Percentiles rank a stretch among this genome's conserved stretches.
Evolutionary conservation across 2,888 invertebrate genomes (phyloP).

Genomic region (Linnaemya tessellans): DNA sequence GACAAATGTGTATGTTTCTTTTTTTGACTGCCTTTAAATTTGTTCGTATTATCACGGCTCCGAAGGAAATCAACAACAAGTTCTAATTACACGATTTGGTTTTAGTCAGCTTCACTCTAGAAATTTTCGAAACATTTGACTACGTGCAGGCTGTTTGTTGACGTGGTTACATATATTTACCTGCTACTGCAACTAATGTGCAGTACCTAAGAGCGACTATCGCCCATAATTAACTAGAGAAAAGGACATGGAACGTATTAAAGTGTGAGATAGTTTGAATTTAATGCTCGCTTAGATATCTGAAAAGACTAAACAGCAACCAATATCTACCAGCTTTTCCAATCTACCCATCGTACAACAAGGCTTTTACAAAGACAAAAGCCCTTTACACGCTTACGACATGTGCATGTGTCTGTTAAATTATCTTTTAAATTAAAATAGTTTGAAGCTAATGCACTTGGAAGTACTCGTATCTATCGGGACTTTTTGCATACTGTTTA

Average conservation of each 20-base stretch:
- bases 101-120: not conserved
- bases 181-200: conserved; percentile 63
- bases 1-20: not conserved
- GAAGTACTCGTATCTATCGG: conserved; percentile 14
- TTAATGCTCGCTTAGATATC: conserved; percentile 39
- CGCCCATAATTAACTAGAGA: not conserved
- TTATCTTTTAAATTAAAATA: conserved; percentile 71
- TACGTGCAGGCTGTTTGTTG: conserved; percentile 29
- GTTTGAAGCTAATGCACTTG: conserved; percentile 57
- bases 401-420: conserved; percentile 23
- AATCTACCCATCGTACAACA: conserved; percentile 1
- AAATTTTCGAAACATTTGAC: conserved; percentile 1
- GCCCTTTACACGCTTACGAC: conserved; percentile 20
- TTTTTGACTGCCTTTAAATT: not conserved
- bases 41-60: not conserved
- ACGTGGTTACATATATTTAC: conserved; percentile 35
- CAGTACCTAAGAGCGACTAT: conserved; percentile 11
- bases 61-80: not conserved
- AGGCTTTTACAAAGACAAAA: conserved; percentile 9
- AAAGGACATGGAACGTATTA: not conserved
- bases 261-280: conserved; percentile 27
- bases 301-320: conserved; percentile 26
- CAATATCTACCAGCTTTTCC: conserved; percentile 10
- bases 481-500: conserved; percentile 25
- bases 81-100: conserved; percentile 38